phyloP scores from a whole-genome alignment of 2,113 vertebrate species.

The Atractosteus spatula region DNA sequence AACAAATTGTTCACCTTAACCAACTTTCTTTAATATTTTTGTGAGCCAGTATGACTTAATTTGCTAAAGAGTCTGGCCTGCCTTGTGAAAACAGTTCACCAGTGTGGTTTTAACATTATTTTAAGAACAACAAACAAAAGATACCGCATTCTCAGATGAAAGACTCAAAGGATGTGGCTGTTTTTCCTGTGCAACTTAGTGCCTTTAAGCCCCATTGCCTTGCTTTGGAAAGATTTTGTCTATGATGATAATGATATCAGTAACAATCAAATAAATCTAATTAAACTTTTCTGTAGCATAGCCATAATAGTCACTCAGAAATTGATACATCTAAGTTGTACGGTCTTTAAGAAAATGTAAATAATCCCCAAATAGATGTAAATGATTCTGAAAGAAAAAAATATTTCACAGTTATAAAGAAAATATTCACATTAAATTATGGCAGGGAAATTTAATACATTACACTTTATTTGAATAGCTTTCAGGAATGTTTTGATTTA shows the following conservation, averaged over 20 bases:
- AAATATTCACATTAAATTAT: constrained; percentile 1
- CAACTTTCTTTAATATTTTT: constrained; percentile 9
- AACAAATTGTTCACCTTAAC: constrained; percentile 2
- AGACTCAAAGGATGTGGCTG: background rate
- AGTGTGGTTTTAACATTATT: constrained; percentile 1
- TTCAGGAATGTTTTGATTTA: constrained; percentile 7
- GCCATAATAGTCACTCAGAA: too few species aligned
- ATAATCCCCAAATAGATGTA: too few species aligned
- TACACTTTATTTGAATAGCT: background rate
- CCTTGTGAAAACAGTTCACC: constrained; percentile 5
- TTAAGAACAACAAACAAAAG: background rate
- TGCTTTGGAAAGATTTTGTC: too few species aligned
- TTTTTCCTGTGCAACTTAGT: background rate
- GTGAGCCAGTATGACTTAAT: background rate
- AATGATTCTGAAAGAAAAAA: too few species aligned
- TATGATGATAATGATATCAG: too few species aligned
- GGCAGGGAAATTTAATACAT: constrained; percentile 4
- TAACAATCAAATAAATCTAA: too few species aligned
- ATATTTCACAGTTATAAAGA: background rate
- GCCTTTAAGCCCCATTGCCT: too few species aligned
- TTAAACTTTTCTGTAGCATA: too few species aligned
- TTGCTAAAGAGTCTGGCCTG: background rate
- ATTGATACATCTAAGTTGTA: too few species aligned
- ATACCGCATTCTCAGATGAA: background rate
- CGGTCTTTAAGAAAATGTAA: too few species aligned